Evolutionary conservation across 2,888 invertebrate genomes (phyloP), one percentile per base, ranked within the genome.

Genomic region (Oxytorus armatus): DNA sequence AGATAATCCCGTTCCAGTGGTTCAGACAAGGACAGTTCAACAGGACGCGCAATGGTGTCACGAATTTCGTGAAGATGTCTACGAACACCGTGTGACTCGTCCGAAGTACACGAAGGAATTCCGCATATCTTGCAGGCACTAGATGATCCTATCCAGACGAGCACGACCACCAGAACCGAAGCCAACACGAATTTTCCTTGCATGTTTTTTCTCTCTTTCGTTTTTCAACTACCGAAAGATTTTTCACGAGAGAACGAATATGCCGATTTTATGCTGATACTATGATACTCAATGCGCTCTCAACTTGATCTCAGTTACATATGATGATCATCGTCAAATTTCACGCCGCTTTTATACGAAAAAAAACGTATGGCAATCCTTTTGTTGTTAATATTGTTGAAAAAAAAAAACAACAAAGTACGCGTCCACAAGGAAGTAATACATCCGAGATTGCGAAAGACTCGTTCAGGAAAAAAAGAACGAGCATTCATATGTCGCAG

Each of bases 101-200:
- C 44, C 7, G 7, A n/a, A 16, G 53, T 36, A 11, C 11, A 33
- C 57, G 68, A 77, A 44, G 55, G 11, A 49, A 23, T 33, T 18
- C 59, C 76, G 14, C 81, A 77, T 8, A 42, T 42, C 42, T 69
- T 69, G 59, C 74, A 77, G 33, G 51, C 69, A 10, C n/a, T 42
- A 2, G 57, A 5, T 0, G 63, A 7, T 65, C 49, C 74, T 14
- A 77, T 36, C 5, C 21, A n/a, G 1, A 49, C 47, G n/a, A 83
- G 47, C n/a, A 69, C 53, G 11, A 44, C 77, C 3, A 83, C 1
- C 33, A 76, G 10, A 8, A 57, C 66, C n/a, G 74, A 8, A 74
- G 39, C 72, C n/a, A 61, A 76, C 1, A 78, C 23, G n/a, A 82
- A 51, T 53, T 76, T 75, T 14, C 55, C 75, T 23, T 53, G 65